phyloP scores from a whole-genome alignment of 2,797 vertebrate genomes.

The Schizopygopsis malacanthus region DNA sequence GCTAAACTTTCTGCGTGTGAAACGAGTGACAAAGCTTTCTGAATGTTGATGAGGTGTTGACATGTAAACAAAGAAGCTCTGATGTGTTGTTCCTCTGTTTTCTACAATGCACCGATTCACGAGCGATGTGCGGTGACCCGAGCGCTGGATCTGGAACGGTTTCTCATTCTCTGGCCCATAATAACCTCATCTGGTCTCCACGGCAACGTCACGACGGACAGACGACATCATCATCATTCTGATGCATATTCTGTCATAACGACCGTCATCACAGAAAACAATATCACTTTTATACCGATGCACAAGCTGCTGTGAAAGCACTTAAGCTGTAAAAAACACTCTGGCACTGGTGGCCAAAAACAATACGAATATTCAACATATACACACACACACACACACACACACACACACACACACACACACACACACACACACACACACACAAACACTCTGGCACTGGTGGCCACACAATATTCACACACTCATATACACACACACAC shows the following conservation, averaged over 20 bases:
- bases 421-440: too few species aligned
- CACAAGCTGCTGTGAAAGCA: neutral
- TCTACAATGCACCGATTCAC: constrained; percentile 22
- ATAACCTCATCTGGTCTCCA: constrained; percentile 9
- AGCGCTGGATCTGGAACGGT: neutral
- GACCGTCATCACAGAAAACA: neutral
- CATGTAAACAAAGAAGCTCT: neutral
- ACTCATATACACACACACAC: too few species aligned
- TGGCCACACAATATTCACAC: too few species aligned
- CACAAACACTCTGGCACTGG: too few species aligned
- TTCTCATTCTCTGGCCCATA: neutral
- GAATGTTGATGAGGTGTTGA: constrained; percentile 11
- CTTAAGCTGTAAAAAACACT: neutral
- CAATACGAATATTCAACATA: neutral
- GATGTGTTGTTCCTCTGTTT: constrained; percentile 6
- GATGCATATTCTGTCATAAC: neutral
- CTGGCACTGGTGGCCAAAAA: neutral
- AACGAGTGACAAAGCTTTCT: neutral
- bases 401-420: too few species aligned
- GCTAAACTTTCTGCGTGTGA: neutral
- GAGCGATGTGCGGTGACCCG: constrained; percentile 57
- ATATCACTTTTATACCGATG: neutral
- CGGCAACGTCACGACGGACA: constrained; percentile 4
- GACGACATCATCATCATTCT: constrained; percentile 5
- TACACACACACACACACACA: too few species aligned